These are phyloP conservation scores for Fistularia commersonii DNA, from an alignment of 2,797 vertebrate species.

Conservation along the genomic window DNA sequence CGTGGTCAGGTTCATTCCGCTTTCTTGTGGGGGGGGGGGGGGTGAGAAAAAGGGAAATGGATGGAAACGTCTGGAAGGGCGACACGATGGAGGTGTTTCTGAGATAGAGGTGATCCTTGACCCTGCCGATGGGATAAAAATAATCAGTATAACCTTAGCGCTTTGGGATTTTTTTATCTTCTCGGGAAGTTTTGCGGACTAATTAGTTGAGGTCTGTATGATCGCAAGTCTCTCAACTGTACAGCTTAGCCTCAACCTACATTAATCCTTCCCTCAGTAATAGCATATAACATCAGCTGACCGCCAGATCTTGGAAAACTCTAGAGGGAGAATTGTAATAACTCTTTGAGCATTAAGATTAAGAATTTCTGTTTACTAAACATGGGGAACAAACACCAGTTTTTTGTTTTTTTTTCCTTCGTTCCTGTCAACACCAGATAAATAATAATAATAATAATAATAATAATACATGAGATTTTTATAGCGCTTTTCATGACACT, in stretches of 20 bases:
- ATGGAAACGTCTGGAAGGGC: not conserved
- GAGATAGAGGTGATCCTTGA: slow-evolving; percentile 14
- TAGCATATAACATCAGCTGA: not conserved
- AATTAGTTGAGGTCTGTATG: slow-evolving; percentile 9
- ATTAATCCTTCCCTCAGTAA: slow-evolving; percentile 4
- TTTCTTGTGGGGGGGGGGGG: not conserved
- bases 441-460: too few species aligned
- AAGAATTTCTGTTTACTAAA: not conserved
- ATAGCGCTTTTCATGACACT: too few species aligned
- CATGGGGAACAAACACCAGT: too few species aligned
- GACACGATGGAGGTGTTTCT: not conserved
- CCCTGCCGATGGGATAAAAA: slow-evolving; percentile 23
- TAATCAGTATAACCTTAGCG: too few species aligned
- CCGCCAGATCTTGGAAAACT: not conserved
- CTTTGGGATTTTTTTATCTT: not conserved
- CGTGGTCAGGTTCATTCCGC: not conserved
- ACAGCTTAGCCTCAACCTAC: slow-evolving; percentile 7
- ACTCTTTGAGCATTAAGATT: not conserved
- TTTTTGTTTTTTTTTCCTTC: too few species aligned
- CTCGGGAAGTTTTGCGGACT: slow-evolving; percentile 5
- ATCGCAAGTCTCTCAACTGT: not conserved
- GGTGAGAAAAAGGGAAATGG: not conserved
- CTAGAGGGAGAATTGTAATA: not conserved
- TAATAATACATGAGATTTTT: too few species aligned
- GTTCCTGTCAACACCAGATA: too few species aligned